These are phyloP conservation scores for Megathymus violae DNA, from an alignment of 1,140 invertebrate genomes.

Conservation along the genomic window DNA sequence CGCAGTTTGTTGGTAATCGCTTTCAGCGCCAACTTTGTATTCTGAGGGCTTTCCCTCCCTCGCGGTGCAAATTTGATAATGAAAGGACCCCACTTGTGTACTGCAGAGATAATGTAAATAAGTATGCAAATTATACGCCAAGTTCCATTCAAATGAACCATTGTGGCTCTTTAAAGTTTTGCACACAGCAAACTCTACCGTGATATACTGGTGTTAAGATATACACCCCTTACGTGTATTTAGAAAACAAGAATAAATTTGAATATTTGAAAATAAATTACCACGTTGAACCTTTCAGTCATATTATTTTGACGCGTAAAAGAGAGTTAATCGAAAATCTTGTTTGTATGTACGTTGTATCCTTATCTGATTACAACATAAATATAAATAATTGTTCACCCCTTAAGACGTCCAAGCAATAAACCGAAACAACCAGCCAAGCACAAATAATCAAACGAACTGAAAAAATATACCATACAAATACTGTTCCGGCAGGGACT, in stretches of 20 bases:
- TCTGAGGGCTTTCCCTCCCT: slow-evolving; percentile 56
- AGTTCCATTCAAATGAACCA: slow-evolving; percentile 79
- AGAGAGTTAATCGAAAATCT: no score
- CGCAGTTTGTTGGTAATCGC: slow-evolving; percentile 67
- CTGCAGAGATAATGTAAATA: slow-evolving; percentile 82
- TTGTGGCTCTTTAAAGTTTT: slow-evolving; percentile 74
- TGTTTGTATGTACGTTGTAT: no score
- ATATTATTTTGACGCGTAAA: no score
- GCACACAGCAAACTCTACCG: slow-evolving; percentile 58
- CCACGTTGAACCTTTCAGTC: slow-evolving; percentile 3
- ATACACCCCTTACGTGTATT: slow-evolving; percentile 41
- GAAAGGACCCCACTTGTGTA: slow-evolving; percentile 78
- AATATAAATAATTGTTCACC: no score
- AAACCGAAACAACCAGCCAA: no score
- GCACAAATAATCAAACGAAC: no score
- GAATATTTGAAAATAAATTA: slow-evolving; percentile 61
- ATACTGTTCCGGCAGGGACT: no score
- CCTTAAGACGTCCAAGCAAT: no score
- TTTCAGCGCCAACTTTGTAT: slow-evolving; percentile 75
- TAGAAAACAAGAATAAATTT: slow-evolving; percentile 41
- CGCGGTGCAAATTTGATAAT: slow-evolving; percentile 80
- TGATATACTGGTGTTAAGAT: slow-evolving; percentile 51
- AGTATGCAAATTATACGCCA: slow-evolving; percentile 80
- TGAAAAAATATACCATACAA: no score
- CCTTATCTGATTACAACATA: no score